Base-by-base conservation (phyloP, 2,888 invertebrate species). In the Anoplius nigerrimus region DNA sequence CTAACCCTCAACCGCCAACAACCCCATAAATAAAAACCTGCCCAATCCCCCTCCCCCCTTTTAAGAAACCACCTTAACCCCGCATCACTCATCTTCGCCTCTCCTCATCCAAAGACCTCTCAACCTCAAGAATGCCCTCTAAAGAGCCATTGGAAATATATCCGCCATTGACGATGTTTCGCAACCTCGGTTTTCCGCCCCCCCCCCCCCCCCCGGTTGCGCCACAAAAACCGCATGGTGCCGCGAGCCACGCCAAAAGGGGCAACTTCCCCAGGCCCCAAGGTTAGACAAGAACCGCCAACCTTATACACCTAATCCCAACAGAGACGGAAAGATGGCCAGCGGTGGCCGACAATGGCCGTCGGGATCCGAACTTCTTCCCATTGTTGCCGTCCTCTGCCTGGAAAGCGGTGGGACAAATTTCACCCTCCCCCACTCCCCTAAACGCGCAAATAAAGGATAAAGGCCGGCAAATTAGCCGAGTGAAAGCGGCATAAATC, bases 401-500 rank as follows among this genome's bases (percentile, higher is more conserved):
- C 48, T 48, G 48, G 48, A 48, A 48, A 48, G 48, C 18, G 16
- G 16, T 16, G 74, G 82, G 81, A 85, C 83, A 82, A 86, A 86
- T 86, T 86, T 85, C 82, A 86, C 77, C 48, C 42, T 42, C 42
- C 42, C 42, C 42, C 13, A 8, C 13, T 13, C 42, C 83, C 82
- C 84, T 79, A 86, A 87, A 85, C 82, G 81, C 84, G 85, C 84
- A 85, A 87, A 88, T 87, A 86, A 86, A 86, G 86, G 83, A 85
- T 87, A 84, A 84, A 84, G 83, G 79, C 74, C 80, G 76, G 79
- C 80, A 87, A 88, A 88, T 88, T 87, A 83, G 82, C 79, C 82
- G 79, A 85, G 88, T 85, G 86, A 87, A 88, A 88, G 87, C 84
- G 83, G 76, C 85, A 86, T 87, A 87, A 87, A 88, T 88, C 87